A percentile compares a stretch with the other conserved stretches of the same genome.
These are phyloP conservation scores for Nudaria mundana DNA, from an alignment of 2,888 invertebrate genomes.

Conservation along the genomic window DNA sequence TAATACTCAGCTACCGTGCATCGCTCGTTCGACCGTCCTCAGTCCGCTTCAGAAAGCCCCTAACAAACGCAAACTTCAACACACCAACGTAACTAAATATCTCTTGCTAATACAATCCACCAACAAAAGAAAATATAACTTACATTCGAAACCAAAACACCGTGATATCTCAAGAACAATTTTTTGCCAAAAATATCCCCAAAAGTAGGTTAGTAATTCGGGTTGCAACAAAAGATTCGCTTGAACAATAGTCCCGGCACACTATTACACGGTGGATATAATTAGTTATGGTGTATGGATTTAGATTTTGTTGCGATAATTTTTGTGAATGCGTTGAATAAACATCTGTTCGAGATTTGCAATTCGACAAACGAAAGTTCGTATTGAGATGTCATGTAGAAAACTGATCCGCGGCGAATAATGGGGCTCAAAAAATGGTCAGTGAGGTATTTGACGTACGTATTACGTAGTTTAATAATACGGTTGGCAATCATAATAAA, in stretches of 20 bases:
- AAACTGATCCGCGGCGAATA: constrained; percentile 72
- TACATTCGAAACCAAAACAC: constrained; percentile 69
- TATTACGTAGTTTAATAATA: constrained; percentile 20
- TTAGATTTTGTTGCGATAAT: constrained; percentile 79
- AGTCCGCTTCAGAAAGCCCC: constrained; percentile 19
- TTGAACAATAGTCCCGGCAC: constrained; percentile 65
- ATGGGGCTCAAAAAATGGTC: constrained; percentile 70
- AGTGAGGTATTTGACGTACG: constrained; percentile 33
- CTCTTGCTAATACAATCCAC: constrained; percentile 54
- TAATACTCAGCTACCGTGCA: constrained; percentile 51
- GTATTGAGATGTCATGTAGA: constrained; percentile 74
- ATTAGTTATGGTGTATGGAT: constrained; percentile 81
- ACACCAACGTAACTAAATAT: constrained; percentile 54
- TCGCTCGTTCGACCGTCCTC: too few relatives aligned
- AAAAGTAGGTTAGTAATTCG: constrained; percentile 81
- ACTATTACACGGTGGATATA: constrained; percentile 78
- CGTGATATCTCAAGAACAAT: constrained; percentile 67
- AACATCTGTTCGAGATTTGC: constrained; percentile 74
- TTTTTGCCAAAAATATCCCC: constrained; percentile 69
- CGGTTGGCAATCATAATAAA: constrained; percentile 27
- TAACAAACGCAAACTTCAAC: constrained; percentile 27
- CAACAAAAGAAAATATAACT: constrained; percentile 72
- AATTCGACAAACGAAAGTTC: constrained; percentile 62
- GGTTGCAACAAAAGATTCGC: constrained; percentile 53
- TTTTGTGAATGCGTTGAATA: constrained; percentile 70